Evolutionary conservation across 30 jellyfish, hydroid and myxozoan species (phyloP).

Genomic region (Hydra vulgaris): DNA sequence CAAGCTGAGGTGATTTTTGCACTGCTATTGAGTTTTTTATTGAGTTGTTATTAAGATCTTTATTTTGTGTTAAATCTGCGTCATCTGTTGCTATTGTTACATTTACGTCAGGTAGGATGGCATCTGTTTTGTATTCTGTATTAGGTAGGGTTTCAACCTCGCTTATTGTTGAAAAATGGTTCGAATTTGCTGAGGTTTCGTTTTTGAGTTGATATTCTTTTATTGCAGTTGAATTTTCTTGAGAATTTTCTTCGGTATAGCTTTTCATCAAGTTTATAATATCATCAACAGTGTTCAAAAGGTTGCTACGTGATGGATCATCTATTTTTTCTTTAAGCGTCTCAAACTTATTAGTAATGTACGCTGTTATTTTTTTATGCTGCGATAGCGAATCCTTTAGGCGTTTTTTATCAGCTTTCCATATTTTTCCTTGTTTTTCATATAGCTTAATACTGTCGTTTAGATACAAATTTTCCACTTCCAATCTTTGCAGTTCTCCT

Average conservation of each 20-base stretch:
- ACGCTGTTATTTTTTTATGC: background rate
- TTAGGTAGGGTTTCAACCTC: background rate
- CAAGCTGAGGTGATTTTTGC: background rate
- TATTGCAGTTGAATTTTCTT: background rate
- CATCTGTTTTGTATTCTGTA: background rate
- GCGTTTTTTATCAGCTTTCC: background rate
- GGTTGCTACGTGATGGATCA: background rate
- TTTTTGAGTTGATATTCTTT: background rate
- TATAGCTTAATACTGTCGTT: background rate
- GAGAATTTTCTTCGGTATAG: background rate
- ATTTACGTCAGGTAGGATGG: background rate
- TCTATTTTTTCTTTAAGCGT: background rate
- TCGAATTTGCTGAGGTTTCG: background rate
- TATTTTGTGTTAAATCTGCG: background rate
- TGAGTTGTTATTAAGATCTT: background rate
- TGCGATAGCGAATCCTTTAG: background rate
- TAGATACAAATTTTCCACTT: background rate
- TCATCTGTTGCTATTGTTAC: background rate
- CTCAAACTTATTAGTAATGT: background rate
- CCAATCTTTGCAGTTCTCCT: constrained; percentile 30
- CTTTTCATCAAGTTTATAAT: background rate
- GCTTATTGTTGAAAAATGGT: background rate
- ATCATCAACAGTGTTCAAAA: background rate
- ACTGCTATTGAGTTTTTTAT: too few relatives aligned
- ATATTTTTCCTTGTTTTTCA: background rate